Base-by-base conservation (phyloP, 2,113 vertebrate species). In the Odobenus rosmarus region DNA sequence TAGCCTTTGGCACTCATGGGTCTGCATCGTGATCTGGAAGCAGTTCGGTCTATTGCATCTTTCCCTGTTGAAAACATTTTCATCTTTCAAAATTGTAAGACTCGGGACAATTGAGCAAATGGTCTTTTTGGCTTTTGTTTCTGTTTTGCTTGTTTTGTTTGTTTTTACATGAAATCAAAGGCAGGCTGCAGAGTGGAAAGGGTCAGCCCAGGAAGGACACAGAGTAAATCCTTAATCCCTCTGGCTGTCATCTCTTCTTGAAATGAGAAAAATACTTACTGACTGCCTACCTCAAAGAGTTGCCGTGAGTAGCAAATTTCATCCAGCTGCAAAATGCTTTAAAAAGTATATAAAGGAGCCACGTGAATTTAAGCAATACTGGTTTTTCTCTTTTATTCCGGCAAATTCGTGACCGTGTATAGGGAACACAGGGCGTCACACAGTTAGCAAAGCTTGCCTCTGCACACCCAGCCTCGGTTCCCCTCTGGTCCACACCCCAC, bases 91-190 rank as follows among this genome's bases (percentile, higher is more conserved):
- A 80, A 92, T 55, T 4, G 13, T 81, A 86, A 79, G 83, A 55
- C 76, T 74, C 80, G 36, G 62, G 28, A 24, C 55, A 71, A 91
- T 36, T 94, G 76, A 87, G 82, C n/a, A 71, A 95, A 85, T 21
- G 18, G 19, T 87, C 51, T 13, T 24, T 67, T 64, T 24, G 3
- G 77, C 42, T 24, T 87, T 89, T 51, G 24, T 19, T 49, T 91
- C 77, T 74, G 13, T 31, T 42, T 90, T 10, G 4, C 42, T 59
- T 51, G 28, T 36, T 74, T 61, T 46, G 71, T 46, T 88, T 84
- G 64, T 81, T 61, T 79, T 93, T 39, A 16, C 11, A 31, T 76
- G 72, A 85, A 62, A 82, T 77, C 79, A 36, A 33, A 82, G 36
- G 36, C 57, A 80, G 28, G 7, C 69, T 39, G 33, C 39, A 21